Conservation (phyloP, 2,113 vertebrate species). For the Spea multiplicata region DNA sequence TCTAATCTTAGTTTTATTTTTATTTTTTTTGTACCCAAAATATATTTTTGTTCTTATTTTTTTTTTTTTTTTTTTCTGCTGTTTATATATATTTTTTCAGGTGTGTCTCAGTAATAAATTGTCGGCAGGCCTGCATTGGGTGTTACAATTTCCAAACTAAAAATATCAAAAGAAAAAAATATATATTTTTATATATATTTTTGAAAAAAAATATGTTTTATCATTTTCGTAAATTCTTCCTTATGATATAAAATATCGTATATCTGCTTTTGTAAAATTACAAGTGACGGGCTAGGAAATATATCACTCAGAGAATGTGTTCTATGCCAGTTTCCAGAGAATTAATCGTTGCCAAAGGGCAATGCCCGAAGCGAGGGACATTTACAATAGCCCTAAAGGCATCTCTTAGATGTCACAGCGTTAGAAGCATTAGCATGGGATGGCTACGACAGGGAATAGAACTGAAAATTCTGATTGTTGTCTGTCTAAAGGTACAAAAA, state of each 20-base stretch:
- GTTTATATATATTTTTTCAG: too few species aligned
- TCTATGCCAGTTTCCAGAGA: constrained; percentile 39
- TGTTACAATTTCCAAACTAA: too few species aligned
- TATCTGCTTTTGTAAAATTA: constrained; percentile 11
- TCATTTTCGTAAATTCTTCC: too few species aligned
- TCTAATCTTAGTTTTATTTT: background rate
- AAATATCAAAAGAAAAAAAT: too few species aligned
- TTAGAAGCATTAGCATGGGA: constrained; percentile 42
- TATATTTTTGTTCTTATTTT: background rate
- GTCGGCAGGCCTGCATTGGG: too few species aligned
- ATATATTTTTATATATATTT: too few species aligned
- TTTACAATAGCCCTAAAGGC: constrained; percentile 34
- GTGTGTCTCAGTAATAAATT: too few species aligned
- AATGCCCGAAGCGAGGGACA: constrained; percentile 25
- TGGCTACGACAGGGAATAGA: constrained; percentile 8
- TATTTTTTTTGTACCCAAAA: background rate
- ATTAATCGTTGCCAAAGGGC: constrained; percentile 36
- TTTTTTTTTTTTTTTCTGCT: background rate
- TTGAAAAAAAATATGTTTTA: too few species aligned
- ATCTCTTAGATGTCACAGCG: constrained; percentile 34
- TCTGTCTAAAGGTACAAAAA: constrained; percentile 9
- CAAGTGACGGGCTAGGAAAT: constrained; percentile 39
- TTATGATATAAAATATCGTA: background rate
- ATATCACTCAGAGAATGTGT: constrained; percentile 36
- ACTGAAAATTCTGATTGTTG: constrained; percentile 22